Percentiles rank a stretch among this genome's conserved stretches.
Evolutionary conservation across 2,797 vertebrate genomes (phyloP).

Genomic region (Chiropotes sagulatus): DNA sequence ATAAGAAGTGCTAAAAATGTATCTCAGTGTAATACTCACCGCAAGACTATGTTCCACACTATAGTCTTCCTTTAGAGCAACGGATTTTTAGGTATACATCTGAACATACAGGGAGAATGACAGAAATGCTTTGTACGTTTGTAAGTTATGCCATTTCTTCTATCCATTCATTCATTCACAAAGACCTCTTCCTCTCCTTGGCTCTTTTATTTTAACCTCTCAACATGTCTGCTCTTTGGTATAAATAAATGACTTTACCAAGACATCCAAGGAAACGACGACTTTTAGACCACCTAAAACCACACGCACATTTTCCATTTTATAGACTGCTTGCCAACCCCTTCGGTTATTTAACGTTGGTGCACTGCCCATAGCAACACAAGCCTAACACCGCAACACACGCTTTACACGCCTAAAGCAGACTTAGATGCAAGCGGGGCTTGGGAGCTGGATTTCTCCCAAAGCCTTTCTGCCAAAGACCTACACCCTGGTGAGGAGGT

Average conservation of each 20-base stretch:
- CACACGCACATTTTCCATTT: not conserved
- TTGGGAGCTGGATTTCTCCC: not conserved
- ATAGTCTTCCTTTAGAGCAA: not conserved
- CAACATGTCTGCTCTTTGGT: not conserved
- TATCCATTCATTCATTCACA: not conserved
- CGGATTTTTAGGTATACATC: not conserved
- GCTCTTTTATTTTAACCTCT: not conserved
- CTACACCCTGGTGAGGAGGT: not conserved
- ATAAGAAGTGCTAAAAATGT: fast-evolving
- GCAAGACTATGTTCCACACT: too few species aligned
- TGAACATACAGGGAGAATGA: not conserved
- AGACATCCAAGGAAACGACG: not conserved
- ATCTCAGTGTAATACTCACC: not conserved
- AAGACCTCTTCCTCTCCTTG: not conserved
- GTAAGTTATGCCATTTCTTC: not conserved
- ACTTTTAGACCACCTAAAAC: not conserved
- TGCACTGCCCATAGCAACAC: not conserved
- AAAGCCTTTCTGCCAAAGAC: not conserved
- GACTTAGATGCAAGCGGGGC: fast-evolving
- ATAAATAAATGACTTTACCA: not conserved
- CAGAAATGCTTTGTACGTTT: not conserved
- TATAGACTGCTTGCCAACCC: not conserved
- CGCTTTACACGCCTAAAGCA: not conserved
- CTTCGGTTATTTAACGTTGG: not conserved
- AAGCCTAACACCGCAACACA: not conserved